Evolutionary conservation across 2,113 vertebrate species (phyloP), one percentile per base, ranked within the genome.

Genomic region (Theristicus caerulescens): DNA sequence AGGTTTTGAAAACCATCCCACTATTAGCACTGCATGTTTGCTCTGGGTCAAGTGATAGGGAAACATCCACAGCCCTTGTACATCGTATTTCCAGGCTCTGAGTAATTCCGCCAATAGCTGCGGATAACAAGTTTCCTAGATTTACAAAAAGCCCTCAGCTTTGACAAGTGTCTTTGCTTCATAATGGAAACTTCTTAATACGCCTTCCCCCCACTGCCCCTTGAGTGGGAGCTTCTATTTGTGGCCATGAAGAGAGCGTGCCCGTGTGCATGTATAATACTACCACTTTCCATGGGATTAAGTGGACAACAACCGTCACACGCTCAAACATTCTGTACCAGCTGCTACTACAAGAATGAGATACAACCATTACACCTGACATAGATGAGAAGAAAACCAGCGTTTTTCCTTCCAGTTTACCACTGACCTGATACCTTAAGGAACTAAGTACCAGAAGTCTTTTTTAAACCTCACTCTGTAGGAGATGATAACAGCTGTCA

Each of bases 231-330:
- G 59, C 40, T 71, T 71, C 72, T 90, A 38, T 74, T 47, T 6
- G 9, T 74, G 67, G 59, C 69, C 6, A 4, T 44, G 72, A 86
- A 59, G 59, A 91, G 22, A 87, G 32, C 1, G 1, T 83, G 92
- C 47, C 38, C 59, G 26, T 0, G 0, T 15, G 44, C 65, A 86
- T 1, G 0, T 62, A 67, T 5, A 36, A 64, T 42, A 88, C 21
- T 20, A 59, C 14, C 79, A 59, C 46, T 59, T 83, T 49, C 69
- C 61, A 67, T 0, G 0, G 38, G 82, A 96, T 67, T 92, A 90
- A 90, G 55, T 11, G 57, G 71, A 74, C 69, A 91, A 52, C 72
- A 62, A 86, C 66, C 8, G 4, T 34, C 94, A 90, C 1, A 0
- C 47, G 54, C 40, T 78, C 76, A 73, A 90, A 78, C 16, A 24